Base-by-base conservation (phyloP, 2,888 invertebrate species). In the Epirrhoe tristata region DNA sequence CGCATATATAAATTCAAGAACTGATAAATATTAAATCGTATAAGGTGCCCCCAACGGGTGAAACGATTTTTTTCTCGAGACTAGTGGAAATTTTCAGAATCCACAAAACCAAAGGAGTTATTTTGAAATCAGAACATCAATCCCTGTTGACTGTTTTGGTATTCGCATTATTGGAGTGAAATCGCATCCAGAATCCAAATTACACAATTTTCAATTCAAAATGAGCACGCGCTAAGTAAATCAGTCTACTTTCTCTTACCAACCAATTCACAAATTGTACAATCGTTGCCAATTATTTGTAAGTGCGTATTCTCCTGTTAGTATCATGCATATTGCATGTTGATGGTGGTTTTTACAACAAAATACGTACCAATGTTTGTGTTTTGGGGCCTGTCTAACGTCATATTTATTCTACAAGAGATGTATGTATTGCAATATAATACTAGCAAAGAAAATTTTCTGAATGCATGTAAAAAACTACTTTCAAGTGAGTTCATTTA, bases 11-110 rank as follows among this genome's bases (percentile, higher is more conserved):
- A 81, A 80, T 75, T 81, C 77, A 81, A 81, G 80, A 86, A 80
- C 83, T 87, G 82, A 84, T 91, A 83, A 90, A 92, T 92, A 91
- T 91, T 88, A 82, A 90, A 85, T 73, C 69, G 67, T 69, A 67
- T 71, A 83, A 83, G 77, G 79, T 71, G 73, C 77, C 74, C 74
- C 77, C 78, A 81, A 77, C 75, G 72, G 77, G 74, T 79, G 73
- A 64, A 69, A 64, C 65, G 63, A 48, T 70, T 78, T 85, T n/a
- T 78, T 85, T 84, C 83, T 81, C 74, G 65, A 75, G 68, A 56
- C 58, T 67, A 68, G 75, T 81, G 87, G 86, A 85, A 85, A 82
- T 74, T 68, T 86, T 83, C 76, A 72, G 77, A 77, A 84, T 84
- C 78, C 39, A 74, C 74, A 80, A 83, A 82, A 65, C 71, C 61